These are phyloP conservation scores for Mesaphorura yosii DNA, from an alignment of 1,140 invertebrate genomes.

Conservation along the genomic window DNA sequence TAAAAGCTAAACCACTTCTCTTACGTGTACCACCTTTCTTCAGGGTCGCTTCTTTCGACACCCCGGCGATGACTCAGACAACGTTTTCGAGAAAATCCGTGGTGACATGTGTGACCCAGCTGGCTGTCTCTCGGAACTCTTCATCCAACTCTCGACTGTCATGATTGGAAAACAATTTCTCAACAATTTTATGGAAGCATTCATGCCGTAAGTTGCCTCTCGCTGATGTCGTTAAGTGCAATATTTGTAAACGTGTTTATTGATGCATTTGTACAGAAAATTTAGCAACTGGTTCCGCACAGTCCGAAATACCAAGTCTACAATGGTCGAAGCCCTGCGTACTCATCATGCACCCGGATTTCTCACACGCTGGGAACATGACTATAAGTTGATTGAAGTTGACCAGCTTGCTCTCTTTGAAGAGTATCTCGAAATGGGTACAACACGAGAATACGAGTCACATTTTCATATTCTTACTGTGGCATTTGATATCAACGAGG, in stretches of 20 bases:
- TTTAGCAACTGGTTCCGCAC: constrained; percentile 35
- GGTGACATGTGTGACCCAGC: constrained; percentile 84
- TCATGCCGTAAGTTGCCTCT: constrained; percentile 59
- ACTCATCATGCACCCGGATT: constrained; percentile 19
- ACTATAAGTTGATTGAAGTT: constrained; percentile 78
- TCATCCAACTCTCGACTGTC: constrained; percentile 86
- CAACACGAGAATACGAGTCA: no score
- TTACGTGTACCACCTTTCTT: constrained; percentile 29
- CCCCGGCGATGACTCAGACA: constrained; percentile 63
- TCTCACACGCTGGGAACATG: constrained; percentile 74
- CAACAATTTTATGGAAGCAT: constrained; percentile 82
- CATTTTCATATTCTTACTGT: no score
- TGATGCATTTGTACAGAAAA: constrained; percentile 29
- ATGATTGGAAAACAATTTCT: constrained; percentile 93
- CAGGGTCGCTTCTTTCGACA: constrained; percentile 78
- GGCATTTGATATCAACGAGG: no score
- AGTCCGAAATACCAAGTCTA: constrained; percentile 25
- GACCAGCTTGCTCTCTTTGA: constrained; percentile 77
- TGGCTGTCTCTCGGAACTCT: constrained; percentile 84
- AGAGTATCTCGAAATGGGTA: constrained; percentile 94
- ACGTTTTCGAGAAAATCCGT: constrained; percentile 58
- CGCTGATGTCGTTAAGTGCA: background rate
- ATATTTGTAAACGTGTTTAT: background rate
- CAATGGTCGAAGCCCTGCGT: no score
- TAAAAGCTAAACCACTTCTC: background rate